Percentiles rank a stretch among this genome's conserved stretches.
Conservation (phyloP, 1,140 invertebrate species). For the Drosophila bocqueti region DNA sequence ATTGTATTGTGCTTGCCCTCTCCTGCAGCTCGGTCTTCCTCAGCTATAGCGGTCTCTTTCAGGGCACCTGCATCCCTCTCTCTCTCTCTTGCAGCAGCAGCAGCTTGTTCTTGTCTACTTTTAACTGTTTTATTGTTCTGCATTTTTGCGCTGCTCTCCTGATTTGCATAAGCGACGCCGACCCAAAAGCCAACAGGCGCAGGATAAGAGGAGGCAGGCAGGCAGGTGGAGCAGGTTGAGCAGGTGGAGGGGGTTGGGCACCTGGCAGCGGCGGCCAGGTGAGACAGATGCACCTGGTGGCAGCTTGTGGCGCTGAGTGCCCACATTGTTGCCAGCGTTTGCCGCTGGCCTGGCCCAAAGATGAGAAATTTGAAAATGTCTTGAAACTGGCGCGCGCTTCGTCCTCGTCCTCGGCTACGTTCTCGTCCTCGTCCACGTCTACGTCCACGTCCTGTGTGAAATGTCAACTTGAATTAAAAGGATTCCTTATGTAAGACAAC, state of each 20-base stretch:
- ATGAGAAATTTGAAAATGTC: constrained; percentile 84
- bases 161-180: constrained; percentile 80
- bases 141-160: constrained; percentile 69
- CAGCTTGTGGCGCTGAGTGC: constrained; percentile 65
- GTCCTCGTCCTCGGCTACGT: not conserved
- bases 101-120: constrained; percentile 80
- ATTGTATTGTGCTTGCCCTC: constrained; percentile 60
- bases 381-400: constrained; percentile 64
- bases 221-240: not conserved
- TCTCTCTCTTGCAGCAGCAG: constrained; percentile 19
- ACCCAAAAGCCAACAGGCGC: constrained; percentile 68
- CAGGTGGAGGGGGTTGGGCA: not conserved
- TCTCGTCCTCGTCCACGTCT: constrained; percentile 12
- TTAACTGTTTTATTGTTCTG: constrained; percentile 84
- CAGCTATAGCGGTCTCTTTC: constrained; percentile 9
- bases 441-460: constrained; percentile 66
- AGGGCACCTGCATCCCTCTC: no score
- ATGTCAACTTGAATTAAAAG: constrained; percentile 84
- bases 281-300: constrained; percentile 44
- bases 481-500: constrained; percentile 79
- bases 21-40: constrained; percentile 6
- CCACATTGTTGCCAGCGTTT: constrained; percentile 63
- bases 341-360: constrained; percentile 69
- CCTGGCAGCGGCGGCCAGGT: constrained; percentile 54
- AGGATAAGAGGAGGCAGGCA: constrained; percentile 20